A percentile compares a stretch with the other conserved stretches of the same genome.
Conservation (phyloP, 2,113 vertebrate genomes). For the Natator depressus region DNA sequence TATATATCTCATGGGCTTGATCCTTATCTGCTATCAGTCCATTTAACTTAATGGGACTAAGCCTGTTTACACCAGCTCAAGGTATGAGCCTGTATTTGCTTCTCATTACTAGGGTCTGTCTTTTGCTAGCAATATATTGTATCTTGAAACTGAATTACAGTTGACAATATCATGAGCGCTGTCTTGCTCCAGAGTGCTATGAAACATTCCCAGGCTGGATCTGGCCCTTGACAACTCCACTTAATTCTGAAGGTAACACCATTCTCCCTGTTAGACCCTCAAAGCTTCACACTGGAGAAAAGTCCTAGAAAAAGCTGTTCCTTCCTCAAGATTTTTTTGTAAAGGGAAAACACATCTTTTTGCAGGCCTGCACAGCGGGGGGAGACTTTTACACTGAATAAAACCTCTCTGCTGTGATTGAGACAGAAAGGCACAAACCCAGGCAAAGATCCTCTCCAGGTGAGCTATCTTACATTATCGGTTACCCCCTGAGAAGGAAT, state of each 20-base stretch:
- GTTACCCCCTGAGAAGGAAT: not conserved
- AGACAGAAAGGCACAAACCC: not conserved
- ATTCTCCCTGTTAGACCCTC: not conserved
- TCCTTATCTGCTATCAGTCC: not conserved
- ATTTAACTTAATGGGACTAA: not conserved
- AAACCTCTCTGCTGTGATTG: not conserved
- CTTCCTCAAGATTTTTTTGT: rapidly evolving
- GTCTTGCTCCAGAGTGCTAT: not conserved
- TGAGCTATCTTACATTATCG: not conserved
- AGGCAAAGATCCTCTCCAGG: not conserved
- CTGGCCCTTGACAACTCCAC: rapidly evolving
- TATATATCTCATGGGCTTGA: rapidly evolving
- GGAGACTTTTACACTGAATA: not conserved
- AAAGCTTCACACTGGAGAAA: not conserved
- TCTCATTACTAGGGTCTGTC: not conserved
- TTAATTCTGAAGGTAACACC: not conserved
- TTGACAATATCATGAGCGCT: not conserved
- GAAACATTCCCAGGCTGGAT: not conserved
- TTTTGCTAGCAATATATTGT: not conserved
- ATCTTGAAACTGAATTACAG: not conserved
- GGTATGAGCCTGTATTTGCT: not conserved
- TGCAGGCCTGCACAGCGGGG: not conserved
- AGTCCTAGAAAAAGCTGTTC: not conserved
- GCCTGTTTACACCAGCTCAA: not conserved
- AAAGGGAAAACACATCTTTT: not conserved